phyloP scores from a whole-genome alignment of 2,797 vertebrate genomes.

The Scarus forsteni region DNA sequence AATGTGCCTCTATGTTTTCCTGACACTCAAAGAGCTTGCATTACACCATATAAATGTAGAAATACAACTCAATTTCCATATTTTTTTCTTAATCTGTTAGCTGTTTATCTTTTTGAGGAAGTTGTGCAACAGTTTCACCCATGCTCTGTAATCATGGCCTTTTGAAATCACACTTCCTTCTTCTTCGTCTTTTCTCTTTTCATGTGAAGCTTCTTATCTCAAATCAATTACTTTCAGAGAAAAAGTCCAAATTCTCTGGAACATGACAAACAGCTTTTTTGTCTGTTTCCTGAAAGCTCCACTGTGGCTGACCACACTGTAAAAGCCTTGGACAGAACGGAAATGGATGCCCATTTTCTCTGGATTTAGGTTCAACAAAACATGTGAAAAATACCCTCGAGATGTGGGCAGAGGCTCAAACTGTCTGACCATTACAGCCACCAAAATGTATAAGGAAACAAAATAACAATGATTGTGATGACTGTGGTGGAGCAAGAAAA shows the following conservation, averaged over 20 bases:
- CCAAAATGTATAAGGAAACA: conserved; percentile 44
- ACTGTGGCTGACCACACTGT: conserved; percentile 43
- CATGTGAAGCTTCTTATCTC: background rate
- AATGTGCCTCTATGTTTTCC: background rate
- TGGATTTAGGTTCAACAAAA: conserved; percentile 52
- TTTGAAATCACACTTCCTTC: conserved; percentile 6
- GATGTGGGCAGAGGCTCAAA: conserved; percentile 28
- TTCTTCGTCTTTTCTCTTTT: too few species aligned
- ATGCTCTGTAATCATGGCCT: background rate
- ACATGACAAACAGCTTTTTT: background rate
- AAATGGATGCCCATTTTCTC: conserved; percentile 51
- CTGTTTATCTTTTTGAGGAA: conserved; percentile 20
- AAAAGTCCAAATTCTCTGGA: background rate
- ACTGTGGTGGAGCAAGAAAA: conserved; percentile 44
- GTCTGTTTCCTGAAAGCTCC: conserved; percentile 6
- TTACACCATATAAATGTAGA: too few species aligned
- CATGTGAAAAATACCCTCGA: conserved; percentile 19
- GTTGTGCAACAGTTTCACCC: conserved; percentile 12
- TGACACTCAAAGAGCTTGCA: background rate
- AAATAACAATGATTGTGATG: conserved; percentile 58
- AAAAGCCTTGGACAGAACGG: conserved; percentile 36
- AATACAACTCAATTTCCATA: too few species aligned
- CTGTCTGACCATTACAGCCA: conserved; percentile 50
- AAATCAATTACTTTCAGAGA: background rate
- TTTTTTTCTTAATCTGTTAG: conserved; percentile 1